phyloP scores from a whole-genome alignment of 2,888 invertebrate species.

The Augochlorella aurata region DNA sequence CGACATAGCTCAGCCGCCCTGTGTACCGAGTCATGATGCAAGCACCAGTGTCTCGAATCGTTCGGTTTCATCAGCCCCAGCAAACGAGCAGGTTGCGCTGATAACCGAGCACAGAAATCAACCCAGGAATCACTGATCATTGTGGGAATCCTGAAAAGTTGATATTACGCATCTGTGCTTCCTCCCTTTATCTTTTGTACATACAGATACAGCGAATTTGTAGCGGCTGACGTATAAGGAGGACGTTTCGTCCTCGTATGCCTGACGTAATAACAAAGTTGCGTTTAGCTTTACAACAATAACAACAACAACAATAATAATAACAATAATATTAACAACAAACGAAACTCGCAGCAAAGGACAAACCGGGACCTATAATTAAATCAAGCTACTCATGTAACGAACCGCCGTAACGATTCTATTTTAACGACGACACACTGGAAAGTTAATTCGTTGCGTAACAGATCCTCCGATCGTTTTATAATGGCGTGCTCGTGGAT shows the following conservation, averaged over 20 bases:
- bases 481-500: neutral
- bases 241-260: neutral
- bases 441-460: slow-evolving; percentile 28
- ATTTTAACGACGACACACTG: slow-evolving; percentile 14
- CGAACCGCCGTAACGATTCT: slow-evolving; percentile 19
- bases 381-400: slow-evolving; percentile 19
- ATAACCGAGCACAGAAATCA: slow-evolving; percentile 35
- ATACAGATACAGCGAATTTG: neutral
- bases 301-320: neutral
- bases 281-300: neutral
- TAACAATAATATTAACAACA: neutral
- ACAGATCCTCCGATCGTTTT: slow-evolving; percentile 4
- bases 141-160: slow-evolving; percentile 22
- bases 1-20: neutral
- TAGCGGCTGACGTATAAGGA: neutral
- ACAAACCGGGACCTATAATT: slow-evolving; percentile 29
- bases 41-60: slow-evolving; percentile 20
- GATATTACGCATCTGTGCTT: slow-evolving; percentile 20
- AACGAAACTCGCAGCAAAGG: neutral
- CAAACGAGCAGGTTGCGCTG: slow-evolving; percentile 29
- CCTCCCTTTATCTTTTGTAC: neutral
- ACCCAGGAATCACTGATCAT: slow-evolving; percentile 17
- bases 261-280: neutral
- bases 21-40: slow-evolving; percentile 54
- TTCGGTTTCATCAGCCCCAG: slow-evolving; percentile 54